A percentile compares a stretch with the other conserved stretches of the same genome.
Evolutionary conservation across 2,797 vertebrate genomes (phyloP).

Genomic region (Acanthurus lineatus): DNA sequence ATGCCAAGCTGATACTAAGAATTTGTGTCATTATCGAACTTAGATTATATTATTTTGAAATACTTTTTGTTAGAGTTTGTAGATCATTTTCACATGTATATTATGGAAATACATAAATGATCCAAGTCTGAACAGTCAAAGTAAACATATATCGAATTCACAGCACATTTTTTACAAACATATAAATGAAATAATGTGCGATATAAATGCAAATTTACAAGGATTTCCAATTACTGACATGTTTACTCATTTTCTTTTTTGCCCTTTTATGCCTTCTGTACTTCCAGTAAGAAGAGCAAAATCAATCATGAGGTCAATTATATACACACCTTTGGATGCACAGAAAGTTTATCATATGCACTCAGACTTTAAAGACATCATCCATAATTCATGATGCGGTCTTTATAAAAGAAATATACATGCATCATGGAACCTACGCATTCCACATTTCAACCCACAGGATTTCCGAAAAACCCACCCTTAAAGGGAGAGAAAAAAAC

Average conservation of each 20-base stretch:
- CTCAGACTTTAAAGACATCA: conserved; percentile 48
- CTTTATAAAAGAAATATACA: conserved; percentile 26
- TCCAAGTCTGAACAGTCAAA: background rate
- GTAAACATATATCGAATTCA: background rate
- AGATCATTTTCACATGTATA: background rate
- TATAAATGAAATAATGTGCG: conserved; percentile 14
- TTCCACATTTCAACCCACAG: conserved; percentile 12
- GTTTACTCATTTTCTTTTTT: background rate
- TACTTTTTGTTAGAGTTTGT: too few species aligned
- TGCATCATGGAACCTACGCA: conserved; percentile 22
- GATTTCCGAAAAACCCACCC: conserved; percentile 1
- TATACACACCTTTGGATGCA: conserved; percentile 57
- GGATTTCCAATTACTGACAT: too few species aligned
- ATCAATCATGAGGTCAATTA: conserved; percentile 15
- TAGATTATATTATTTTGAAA: too few species aligned
- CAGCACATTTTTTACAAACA: background rate
- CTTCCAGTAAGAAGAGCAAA: conserved; percentile 35
- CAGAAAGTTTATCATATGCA: conserved; percentile 36
- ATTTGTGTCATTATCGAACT: too few species aligned
- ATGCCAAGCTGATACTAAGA: conserved; percentile 1
- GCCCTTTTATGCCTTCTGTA: conserved; percentile 12
- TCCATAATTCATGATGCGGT: conserved; percentile 58
- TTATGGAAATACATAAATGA: background rate
- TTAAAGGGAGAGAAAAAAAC: background rate
- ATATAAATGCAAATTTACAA: conserved; percentile 18